Evolutionary conservation across 2,888 invertebrate species (phyloP).

Genomic region (Coecobrya sp.): DNA sequence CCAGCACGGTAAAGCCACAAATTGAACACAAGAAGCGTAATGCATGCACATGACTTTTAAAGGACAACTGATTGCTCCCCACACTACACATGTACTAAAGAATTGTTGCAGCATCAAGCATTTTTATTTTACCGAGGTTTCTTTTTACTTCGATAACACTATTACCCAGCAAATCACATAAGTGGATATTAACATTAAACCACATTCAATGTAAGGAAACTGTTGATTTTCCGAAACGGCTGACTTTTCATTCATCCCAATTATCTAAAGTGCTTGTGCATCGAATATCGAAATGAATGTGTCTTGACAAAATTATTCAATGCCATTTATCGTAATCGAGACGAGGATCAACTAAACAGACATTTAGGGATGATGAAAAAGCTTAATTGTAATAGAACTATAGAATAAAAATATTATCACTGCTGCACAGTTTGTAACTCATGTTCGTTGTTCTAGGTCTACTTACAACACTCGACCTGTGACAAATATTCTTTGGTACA

Average conservation of each 20-base stretch:
- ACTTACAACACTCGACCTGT: no score
- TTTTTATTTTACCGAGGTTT: slow-evolving; percentile 46
- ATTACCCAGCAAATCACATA: slow-evolving; percentile 52
- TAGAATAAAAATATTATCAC: no score
- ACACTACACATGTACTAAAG: not conserved
- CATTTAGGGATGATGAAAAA: no score
- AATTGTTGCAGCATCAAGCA: not conserved
- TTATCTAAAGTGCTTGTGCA: slow-evolving; percentile 61
- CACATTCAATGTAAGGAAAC: slow-evolving; percentile 18
- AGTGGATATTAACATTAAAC: slow-evolving; percentile 67
- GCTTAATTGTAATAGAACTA: no score
- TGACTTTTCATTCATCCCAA: slow-evolving; percentile 67
- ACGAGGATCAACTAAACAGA: no score
- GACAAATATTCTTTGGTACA: no score
- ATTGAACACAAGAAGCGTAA: slow-evolving; percentile 68
- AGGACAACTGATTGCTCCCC: slow-evolving; percentile 55
- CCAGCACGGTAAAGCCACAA: slow-evolving; percentile 59
- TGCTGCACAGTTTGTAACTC: no score
- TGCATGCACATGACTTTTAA: slow-evolving; percentile 66
- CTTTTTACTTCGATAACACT: slow-evolving; percentile 29
- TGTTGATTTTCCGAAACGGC: slow-evolving; percentile 17
- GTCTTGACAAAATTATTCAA: no score
- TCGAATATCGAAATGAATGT: slow-evolving; percentile 10
- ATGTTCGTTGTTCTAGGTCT: no score
- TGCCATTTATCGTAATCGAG: no score